Percentiles rank a stretch among this genome's conserved stretches.
Evolutionary conservation across 2,797 vertebrate species (phyloP).

Genomic region (Phalanger gymnotis): DNA sequence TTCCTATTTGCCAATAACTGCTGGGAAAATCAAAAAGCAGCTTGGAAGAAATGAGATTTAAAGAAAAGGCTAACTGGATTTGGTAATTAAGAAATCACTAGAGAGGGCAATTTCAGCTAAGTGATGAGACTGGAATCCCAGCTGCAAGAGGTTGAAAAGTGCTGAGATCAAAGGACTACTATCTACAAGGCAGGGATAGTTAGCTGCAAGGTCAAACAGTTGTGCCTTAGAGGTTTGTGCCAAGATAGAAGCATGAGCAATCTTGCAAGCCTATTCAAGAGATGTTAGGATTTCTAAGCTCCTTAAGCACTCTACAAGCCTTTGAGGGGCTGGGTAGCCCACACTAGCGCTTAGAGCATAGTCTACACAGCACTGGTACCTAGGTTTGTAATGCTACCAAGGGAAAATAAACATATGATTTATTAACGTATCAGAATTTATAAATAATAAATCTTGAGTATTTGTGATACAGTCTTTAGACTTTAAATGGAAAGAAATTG

Average conservation of each 20-base stretch:
- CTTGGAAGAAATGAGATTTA: background rate
- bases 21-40: background rate
- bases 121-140: background rate
- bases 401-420: background rate
- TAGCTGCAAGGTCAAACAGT: background rate
- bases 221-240: background rate
- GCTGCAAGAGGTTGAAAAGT: background rate
- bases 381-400: background rate
- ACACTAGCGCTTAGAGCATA: background rate
- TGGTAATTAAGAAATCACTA: background rate
- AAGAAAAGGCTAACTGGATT: background rate
- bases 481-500: constrained; percentile 5
- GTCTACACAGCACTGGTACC: background rate
- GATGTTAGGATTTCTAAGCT: background rate
- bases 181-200: background rate
- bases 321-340: background rate
- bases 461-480: background rate
- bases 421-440: background rate
- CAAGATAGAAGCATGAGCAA: background rate
- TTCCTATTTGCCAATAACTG: background rate
- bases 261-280: background rate
- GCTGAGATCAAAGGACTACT: background rate
- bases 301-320: background rate
- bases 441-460: background rate
- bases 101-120: background rate